These are phyloP conservation scores for Nasonovia ribisnigri DNA, from an alignment of 2,888 invertebrate genomes.

Conservation along the genomic window DNA sequence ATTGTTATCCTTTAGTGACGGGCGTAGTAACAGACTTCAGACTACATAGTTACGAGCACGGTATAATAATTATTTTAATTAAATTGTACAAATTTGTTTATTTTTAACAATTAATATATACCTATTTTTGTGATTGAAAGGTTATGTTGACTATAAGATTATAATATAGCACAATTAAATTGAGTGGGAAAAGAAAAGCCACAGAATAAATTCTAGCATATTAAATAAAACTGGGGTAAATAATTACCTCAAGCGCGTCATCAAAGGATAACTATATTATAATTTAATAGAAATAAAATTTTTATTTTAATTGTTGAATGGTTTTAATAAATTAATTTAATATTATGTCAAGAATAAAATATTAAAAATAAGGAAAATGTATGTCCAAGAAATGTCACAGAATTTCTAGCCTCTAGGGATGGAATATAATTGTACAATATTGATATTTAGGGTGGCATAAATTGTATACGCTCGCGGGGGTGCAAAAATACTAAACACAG, in stretches of 20 bases:
- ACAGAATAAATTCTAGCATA: not conserved
- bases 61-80: not conserved
- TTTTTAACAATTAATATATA: too few species aligned
- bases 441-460: not conserved
- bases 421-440: not conserved
- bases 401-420: not conserved
- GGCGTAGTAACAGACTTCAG: not conserved
- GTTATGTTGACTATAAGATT: too few species aligned
- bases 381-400: not conserved
- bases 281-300: too few species aligned
- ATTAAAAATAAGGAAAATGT: not conserved
- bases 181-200: not conserved
- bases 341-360: not conserved
- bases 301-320: too few species aligned
- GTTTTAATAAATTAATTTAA: not conserved
- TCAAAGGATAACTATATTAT: not conserved
- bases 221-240: not conserved
- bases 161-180: too few species aligned
- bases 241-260: not conserved
- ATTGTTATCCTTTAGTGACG: not conserved
- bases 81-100: not conserved
- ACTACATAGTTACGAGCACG: not conserved
- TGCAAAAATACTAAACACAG: not conserved
- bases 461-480: not conserved
- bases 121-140: not conserved